Evolutionary conservation across 2,797 vertebrate species (phyloP), one percentile per base, ranked within the genome.

Genomic region (Gymnodraco acuticeps): DNA sequence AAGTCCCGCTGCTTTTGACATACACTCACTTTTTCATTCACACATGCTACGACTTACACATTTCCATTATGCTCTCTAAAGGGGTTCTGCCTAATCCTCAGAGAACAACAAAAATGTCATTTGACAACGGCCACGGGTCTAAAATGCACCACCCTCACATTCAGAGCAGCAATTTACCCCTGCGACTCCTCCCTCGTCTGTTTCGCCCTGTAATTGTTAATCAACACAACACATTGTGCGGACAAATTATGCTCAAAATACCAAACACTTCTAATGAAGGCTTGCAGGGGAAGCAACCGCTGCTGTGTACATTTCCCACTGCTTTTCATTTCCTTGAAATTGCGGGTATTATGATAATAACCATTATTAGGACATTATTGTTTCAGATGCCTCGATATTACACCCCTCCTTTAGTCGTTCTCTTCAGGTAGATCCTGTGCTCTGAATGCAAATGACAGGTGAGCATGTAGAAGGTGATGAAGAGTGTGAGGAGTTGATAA

Each of bases 1-100:
- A 81, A 75, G 74, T 82, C 75, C 76, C 77, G 70, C 72, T 43
- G 73, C 72, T 73, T 85, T 75, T 56, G 46, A 84, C 87, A 81
- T 81, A 69, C 66, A 78, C 81, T 63, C 73, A 46, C 75, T 75
- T 76, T 76, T 78, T 74, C 82, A 80, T 76, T 70, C 82, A 78
- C 87, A 80, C 82, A 75, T 80, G 75, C 73, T 55, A 54, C 20
- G 72, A 88, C 84, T 84, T 84, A 66, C 90, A 88, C 89, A 88
- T 93, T 94, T 91, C 92, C 90, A 95, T 95, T 95, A 92, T 84
- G 74, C 76, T 92, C 93, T 91, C 93, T 91, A 83, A 94, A 93
- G 93, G 90, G 88, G 93, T 92, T 88, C 88, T 75, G 75, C 64
- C 74, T 95, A 94, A 95, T 95, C 94, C 93, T 92, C 80, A 61